Percentiles rank a stretch among this genome's conserved stretches.
phyloP scores from a whole-genome alignment of 2,888 invertebrate genomes.

The Galerucella nymphaeae region DNA sequence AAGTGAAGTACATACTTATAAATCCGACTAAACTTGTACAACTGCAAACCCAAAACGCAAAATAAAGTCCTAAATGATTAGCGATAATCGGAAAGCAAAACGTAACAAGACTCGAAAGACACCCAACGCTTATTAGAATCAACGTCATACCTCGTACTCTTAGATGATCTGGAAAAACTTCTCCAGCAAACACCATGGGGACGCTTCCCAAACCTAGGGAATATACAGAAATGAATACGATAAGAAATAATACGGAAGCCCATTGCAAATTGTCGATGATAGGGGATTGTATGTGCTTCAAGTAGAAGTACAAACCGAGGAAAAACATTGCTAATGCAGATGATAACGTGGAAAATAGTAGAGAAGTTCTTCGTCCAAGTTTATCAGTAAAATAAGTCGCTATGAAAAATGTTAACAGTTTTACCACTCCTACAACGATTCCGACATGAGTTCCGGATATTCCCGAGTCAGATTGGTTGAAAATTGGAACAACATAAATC shows the following conservation, averaged over 20 bases:
- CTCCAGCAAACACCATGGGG: constrained; percentile 84
- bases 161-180: constrained; percentile 81
- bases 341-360: constrained; percentile 62
- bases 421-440: constrained; percentile 81
- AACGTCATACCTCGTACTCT: constrained; percentile 71
- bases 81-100: constrained; percentile 43
- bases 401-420: constrained; percentile 75
- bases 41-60: constrained; percentile 42
- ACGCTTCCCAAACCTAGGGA: constrained; percentile 77
- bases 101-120: constrained; percentile 37
- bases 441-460: constrained; percentile 73
- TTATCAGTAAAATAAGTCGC: constrained; percentile 80
- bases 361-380: constrained; percentile 75
- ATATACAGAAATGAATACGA: constrained; percentile 78
- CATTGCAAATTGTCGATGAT: constrained; percentile 66
- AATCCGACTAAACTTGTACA: neutral
- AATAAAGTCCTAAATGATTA: constrained; percentile 32
- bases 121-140: constrained; percentile 29
- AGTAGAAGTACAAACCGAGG: constrained; percentile 71
- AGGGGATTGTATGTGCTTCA: constrained; percentile 60
- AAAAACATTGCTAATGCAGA: constrained; percentile 68
- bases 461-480: constrained; percentile 72
- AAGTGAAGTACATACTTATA: neutral
- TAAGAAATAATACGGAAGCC: constrained; percentile 76
- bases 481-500: constrained; percentile 78